Conservation (phyloP, 1,140 invertebrate genomes). For the Habropoda laboriosa region DNA sequence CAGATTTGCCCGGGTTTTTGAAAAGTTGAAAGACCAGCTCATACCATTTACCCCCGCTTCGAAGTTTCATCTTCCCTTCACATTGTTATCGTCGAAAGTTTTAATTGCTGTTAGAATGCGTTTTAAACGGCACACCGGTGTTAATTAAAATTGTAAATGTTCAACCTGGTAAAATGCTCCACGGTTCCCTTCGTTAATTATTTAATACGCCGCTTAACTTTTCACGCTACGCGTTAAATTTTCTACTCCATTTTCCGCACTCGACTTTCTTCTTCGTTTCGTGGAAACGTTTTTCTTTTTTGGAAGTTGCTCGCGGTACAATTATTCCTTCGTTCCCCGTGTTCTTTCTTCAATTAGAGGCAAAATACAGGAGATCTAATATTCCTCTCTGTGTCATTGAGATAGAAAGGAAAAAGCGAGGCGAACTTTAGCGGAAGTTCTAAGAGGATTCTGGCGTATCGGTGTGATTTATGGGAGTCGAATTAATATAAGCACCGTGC, state of each 20-base stretch:
- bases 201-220: not conserved
- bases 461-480: slow-evolving; percentile 25
- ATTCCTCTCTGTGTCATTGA: not conserved
- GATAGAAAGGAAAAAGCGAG: not conserved
- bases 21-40: not conserved
- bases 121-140: not conserved
- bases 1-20: not conserved
- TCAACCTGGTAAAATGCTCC: not conserved
- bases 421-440: not conserved
- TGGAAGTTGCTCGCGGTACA: not conserved
- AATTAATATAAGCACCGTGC: slow-evolving; percentile 16
- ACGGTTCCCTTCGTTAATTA: not conserved
- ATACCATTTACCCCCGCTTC: not conserved
- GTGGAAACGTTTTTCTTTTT: not conserved
- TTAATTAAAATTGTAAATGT: not conserved
- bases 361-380: not conserved
- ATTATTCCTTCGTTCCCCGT: not conserved
- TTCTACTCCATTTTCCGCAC: not conserved
- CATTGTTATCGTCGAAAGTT: not conserved
- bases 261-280: not conserved
- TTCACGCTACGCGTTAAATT: not conserved
- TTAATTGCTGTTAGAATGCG: not conserved
- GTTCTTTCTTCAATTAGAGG: not conserved
- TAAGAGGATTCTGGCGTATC: not conserved
- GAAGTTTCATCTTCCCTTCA: not conserved